phyloP scores from a whole-genome alignment of 2,888 invertebrate genomes.

The Lamellibrachia satsuma region DNA sequence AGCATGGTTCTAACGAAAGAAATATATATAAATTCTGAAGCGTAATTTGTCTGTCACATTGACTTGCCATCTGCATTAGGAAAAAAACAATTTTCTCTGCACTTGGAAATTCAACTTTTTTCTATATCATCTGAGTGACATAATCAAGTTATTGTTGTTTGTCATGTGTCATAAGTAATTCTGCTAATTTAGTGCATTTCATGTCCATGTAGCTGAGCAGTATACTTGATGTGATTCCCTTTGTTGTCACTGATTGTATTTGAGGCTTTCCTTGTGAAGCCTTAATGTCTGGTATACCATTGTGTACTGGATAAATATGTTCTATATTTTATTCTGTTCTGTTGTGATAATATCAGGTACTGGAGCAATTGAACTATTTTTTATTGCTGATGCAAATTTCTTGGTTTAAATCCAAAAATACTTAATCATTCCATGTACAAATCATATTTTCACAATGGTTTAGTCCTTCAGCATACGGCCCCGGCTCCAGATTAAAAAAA shows the following conservation, averaged over 20 bases:
- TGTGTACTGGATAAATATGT: background rate
- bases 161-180: background rate
- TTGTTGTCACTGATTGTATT: background rate
- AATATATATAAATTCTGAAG: background rate
- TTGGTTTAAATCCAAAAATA: background rate
- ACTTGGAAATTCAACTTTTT: background rate
- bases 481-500: background rate
- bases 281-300: background rate
- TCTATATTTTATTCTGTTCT: background rate
- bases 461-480: background rate
- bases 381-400: no score
- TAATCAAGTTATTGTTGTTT: background rate
- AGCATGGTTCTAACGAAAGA: background rate
- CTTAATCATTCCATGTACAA: background rate
- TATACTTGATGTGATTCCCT: background rate
- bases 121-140: background rate
- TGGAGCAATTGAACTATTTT: background rate
- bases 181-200: background rate
- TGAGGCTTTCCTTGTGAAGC: background rate
- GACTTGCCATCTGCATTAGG: background rate
- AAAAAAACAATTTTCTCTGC: no score
- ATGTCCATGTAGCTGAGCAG: background rate
- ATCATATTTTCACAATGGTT: background rate
- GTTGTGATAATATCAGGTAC: background rate
- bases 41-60: background rate